A percentile compares a stretch with the other conserved stretches of the same genome.
Evolutionary conservation across 2,113 vertebrate genomes (phyloP).

Genomic region (Opisthocomus hoazin): DNA sequence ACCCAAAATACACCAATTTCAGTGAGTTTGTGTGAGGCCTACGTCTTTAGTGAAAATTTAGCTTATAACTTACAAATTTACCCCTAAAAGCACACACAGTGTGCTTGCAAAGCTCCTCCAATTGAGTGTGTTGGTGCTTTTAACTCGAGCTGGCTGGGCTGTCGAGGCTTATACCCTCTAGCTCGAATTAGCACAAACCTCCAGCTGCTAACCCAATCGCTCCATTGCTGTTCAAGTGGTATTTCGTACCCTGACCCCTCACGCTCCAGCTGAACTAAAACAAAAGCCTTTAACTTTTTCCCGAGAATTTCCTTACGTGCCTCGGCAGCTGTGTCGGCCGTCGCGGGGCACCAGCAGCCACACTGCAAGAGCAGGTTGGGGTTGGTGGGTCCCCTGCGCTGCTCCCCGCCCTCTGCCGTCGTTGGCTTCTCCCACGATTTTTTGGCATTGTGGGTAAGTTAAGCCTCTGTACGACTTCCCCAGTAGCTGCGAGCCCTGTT

Average conservation of each 20-base stretch:
- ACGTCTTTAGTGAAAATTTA: not conserved
- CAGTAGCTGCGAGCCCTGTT: not conserved
- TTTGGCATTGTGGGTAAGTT: not conserved
- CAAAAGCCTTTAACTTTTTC: not conserved
- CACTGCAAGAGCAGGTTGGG: not conserved
- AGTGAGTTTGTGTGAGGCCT: not conserved
- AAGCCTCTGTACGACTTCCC: not conserved
- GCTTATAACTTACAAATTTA: not conserved
- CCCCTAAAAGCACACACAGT: not conserved
- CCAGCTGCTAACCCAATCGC: not conserved
- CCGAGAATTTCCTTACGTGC: not conserved
- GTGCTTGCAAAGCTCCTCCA: not conserved
- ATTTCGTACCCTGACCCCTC: not conserved
- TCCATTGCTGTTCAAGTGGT: not conserved
- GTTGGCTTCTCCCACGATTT: not conserved
- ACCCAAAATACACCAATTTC: not conserved
- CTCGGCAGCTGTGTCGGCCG: not conserved
- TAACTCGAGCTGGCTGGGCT: not conserved
- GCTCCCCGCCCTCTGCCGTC: not conserved
- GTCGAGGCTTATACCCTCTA: not conserved
- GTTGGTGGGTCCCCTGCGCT: not conserved
- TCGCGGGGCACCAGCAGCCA: accelerated
- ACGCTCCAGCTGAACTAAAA: not conserved
- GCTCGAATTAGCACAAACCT: not conserved
- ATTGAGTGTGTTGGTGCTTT: accelerated